Evolutionary conservation across 2,888 invertebrate species (phyloP).

Genomic region (Agonopterix alstromeriana): DNA sequence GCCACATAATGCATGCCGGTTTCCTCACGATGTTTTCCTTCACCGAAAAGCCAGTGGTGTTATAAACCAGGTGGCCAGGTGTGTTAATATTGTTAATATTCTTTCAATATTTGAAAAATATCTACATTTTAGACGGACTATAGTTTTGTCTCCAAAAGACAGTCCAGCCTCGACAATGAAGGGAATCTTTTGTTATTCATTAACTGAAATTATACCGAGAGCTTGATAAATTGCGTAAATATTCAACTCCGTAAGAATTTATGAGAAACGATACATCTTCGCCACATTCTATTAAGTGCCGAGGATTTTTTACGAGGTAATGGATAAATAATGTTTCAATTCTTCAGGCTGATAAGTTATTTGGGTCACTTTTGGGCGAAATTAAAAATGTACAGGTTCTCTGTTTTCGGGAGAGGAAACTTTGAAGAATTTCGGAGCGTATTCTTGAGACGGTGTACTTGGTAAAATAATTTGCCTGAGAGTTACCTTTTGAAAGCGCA

Average conservation of each 20-base stretch:
- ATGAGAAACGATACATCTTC: constrained; percentile 23
- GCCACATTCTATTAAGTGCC: constrained; percentile 9
- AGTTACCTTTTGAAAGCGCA: constrained; percentile 4
- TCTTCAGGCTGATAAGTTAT: background rate
- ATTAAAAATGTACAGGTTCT: background rate
- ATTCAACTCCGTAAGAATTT: constrained; percentile 21
- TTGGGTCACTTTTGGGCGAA: background rate
- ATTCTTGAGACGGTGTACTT: constrained; percentile 14
- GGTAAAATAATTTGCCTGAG: constrained; percentile 3
- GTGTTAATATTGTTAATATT: no score
- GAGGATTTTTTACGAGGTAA: constrained; percentile 7
- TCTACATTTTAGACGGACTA: no score
- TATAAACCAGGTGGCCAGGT: no score
- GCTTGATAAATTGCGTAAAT: constrained; percentile 30
- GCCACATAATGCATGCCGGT: no score
- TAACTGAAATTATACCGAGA: constrained; percentile 27
- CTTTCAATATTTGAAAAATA: no score
- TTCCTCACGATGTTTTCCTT: no score
- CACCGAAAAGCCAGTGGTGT: no score
- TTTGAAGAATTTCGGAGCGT: background rate
- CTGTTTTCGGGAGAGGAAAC: background rate
- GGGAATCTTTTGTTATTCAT: constrained; percentile 13
- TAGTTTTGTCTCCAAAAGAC: no score
- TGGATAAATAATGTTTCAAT: constrained; percentile 9
- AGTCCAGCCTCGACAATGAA: no score